Conservation (phyloP, 1,140 invertebrate genomes). For the Ephestia elutella region DNA sequence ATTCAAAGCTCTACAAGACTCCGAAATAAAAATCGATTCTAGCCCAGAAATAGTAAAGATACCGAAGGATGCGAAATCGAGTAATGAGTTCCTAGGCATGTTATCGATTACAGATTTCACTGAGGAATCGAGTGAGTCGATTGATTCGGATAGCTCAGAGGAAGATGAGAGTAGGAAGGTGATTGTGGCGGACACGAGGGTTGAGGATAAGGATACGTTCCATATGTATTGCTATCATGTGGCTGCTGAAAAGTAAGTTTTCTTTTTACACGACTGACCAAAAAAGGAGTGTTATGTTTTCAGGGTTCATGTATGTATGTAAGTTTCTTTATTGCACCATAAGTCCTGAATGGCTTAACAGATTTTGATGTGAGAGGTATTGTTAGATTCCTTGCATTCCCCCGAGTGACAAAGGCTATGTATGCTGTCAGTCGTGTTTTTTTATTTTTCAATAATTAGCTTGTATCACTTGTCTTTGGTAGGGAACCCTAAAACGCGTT, state of each 20-base stretch:
- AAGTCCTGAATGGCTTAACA: no score
- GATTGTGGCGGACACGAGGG: slow-evolving; percentile 10
- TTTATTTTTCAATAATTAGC: no score
- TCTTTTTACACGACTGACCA: not conserved
- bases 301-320: no score
- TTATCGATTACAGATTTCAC: slow-evolving; percentile 45
- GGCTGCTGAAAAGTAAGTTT: slow-evolving; percentile 48
- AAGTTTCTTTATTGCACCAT: no score
- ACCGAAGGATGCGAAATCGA: slow-evolving; percentile 15
- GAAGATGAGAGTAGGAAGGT: slow-evolving; percentile 20
- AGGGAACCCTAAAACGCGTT: no score
- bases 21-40: not conserved
- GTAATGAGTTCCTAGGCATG: slow-evolving; percentile 25
- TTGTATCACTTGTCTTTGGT: no score
- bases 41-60: not conserved
- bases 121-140: slow-evolving; percentile 26
- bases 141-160: slow-evolving; percentile 26
- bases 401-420: no score
- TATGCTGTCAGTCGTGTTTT: no score
- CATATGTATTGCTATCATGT: slow-evolving; percentile 40
- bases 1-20: slow-evolving; percentile 2
- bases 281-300: no score
- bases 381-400: no score
- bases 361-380: no score
- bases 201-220: slow-evolving; percentile 16